A percentile compares a stretch with the other conserved stretches of the same genome.
Conservation (phyloP, 2,797 vertebrate species). For the Brachyalestes nurse region DNA sequence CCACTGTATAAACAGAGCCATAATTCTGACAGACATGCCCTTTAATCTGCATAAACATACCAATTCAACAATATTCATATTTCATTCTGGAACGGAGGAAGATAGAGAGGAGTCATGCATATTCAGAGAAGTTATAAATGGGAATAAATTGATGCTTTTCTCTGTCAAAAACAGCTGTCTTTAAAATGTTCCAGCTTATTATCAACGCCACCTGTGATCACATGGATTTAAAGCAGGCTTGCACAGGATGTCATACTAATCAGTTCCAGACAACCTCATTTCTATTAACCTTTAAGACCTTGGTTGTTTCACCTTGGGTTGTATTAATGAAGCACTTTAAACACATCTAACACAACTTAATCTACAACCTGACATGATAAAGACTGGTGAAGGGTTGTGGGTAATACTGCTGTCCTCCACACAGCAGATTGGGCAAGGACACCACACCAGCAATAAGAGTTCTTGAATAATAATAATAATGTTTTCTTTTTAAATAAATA, state of each 20-base stretch:
- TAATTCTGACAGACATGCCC: background rate
- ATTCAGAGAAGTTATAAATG: background rate
- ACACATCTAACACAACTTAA: background rate
- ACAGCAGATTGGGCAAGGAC: too few species aligned
- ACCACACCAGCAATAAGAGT: too few species aligned
- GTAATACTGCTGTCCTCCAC: too few species aligned
- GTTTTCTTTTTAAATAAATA: too few species aligned
- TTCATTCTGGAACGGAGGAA: conserved; percentile 1
- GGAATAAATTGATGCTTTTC: background rate
- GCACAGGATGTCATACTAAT: too few species aligned
- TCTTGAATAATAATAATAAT: too few species aligned
- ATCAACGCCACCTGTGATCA: background rate
- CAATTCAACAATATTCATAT: conserved; percentile 9
- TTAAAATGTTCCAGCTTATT: background rate
- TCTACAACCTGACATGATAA: background rate
- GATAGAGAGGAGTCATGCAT: background rate
- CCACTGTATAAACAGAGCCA: background rate
- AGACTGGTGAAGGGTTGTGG: too few species aligned
- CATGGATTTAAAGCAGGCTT: too few species aligned
- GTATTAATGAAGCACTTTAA: background rate
- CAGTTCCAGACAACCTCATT: background rate
- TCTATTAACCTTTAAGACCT: background rate
- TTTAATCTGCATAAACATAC: conserved; percentile 1
- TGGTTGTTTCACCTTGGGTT: background rate
- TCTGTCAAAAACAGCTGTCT: background rate